Base-by-base conservation (phyloP, 2,888 invertebrate genomes). In the Rotaria magnacalcarata region DNA sequence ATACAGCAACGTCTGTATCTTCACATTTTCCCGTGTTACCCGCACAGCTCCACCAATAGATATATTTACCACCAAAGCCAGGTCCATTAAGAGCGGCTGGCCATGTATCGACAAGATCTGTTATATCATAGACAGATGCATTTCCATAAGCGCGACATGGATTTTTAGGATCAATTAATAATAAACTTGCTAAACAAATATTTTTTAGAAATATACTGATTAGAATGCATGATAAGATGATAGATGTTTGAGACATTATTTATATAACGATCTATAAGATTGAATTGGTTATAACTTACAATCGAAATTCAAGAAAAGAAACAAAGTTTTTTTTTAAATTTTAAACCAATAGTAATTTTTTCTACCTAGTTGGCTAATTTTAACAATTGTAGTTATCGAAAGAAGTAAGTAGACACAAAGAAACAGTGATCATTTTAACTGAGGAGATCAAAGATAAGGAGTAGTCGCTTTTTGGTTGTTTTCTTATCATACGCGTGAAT, bases 21-120 rank as follows among this genome's bases (percentile, higher is more conserved):
- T 67, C 34, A 34, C 67, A 67, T 27, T 34, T 5, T 14, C 67
- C 14, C 24, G 34, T 67, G 14, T 27, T 16, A 34, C 67, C 67
- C 11, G 67, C 67, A 67, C 67, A 67, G 34, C 67, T 67, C 67
- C 67, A 67, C 67, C 67, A 67, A 34, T 67, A 67, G 24, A 27
- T 27, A 16, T 67, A 67, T 54, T 21, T 19, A 27, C 67, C 67
- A 34, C 16, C 67, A 16, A 34, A 67, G 6, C 67, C 67, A 34
- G 34, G 11, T 14, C 67, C 67, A 24, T 34, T 34, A 16, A 67
- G 1, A 34, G 34, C 5, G 0, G 16, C 34, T 14, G 67, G 67
- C 67, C 67, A 67, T 16, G 10, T 4, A 14, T 14, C 4, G 8
- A 67, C 67, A 6, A 67, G 27, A 67, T 67, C 24, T 14, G n/a